Percentiles rank a stretch among this genome's conserved stretches.
Evolutionary conservation across 64 coral and sea anemone species (phyloP).

Genomic region (Porites lutea): DNA sequence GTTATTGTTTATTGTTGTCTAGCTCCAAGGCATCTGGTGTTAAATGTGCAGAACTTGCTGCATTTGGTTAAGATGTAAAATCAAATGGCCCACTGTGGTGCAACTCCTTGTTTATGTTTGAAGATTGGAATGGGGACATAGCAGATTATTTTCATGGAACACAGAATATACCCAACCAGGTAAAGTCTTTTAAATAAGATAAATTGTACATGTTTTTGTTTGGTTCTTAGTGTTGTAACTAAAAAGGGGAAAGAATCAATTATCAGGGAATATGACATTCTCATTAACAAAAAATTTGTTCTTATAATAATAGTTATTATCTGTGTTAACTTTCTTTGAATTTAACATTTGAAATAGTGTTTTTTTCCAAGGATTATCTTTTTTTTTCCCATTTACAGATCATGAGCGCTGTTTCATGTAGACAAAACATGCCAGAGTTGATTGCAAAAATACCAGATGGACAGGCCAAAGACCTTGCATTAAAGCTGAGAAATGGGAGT

Average conservation of each 20-base stretch:
- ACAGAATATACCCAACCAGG: slow-evolving; percentile 78
- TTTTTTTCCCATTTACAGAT: slow-evolving; percentile 40
- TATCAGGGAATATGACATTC: too few relatives aligned
- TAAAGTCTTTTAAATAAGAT: too few relatives aligned
- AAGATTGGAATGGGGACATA: slow-evolving; percentile 86
- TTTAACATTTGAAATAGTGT: too few relatives aligned
- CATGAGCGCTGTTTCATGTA: slow-evolving; percentile 67
- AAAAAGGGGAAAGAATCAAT: too few relatives aligned
- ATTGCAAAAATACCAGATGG: slow-evolving; percentile 59
- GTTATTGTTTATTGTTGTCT: not conserved
- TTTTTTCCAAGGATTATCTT: slow-evolving; percentile 22
- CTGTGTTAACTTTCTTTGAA: too few relatives aligned
- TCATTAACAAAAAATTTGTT: too few relatives aligned
- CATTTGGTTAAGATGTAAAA: slow-evolving; percentile 67
- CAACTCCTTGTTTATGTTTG: slow-evolving; percentile 79
- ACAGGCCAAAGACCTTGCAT: slow-evolving; percentile 62
- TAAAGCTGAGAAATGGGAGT: slow-evolving; percentile 58
- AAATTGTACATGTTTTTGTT: too few relatives aligned
- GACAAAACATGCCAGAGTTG: slow-evolving; percentile 65
- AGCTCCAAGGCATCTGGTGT: slow-evolving; percentile 78
- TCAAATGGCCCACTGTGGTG: slow-evolving; percentile 79
- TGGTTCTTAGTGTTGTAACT: too few relatives aligned
- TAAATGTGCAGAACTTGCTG: slow-evolving; percentile 71
- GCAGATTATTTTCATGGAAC: slow-evolving; percentile 79
- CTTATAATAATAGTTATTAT: too few relatives aligned